Conservation (phyloP, 2,888 invertebrate genomes). For the Protophormia terraenovae region DNA sequence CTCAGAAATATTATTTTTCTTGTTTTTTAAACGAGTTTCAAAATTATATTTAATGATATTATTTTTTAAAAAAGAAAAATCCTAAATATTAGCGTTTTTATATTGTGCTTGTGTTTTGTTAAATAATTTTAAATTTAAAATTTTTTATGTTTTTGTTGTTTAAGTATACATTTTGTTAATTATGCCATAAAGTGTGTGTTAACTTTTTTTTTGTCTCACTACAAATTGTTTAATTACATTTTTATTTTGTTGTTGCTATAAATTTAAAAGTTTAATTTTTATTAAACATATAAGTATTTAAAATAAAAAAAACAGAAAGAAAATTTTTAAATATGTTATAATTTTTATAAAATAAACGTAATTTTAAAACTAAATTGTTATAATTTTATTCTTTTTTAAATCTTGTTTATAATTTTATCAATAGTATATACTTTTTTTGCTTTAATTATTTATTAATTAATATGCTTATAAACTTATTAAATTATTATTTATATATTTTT, state of each 20-base stretch:
- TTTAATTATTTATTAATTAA: conserved; percentile 46
- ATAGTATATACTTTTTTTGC: conserved; percentile 55
- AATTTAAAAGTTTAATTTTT: conserved; percentile 19
- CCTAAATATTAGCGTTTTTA: conserved; percentile 25
- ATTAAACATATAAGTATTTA: not conserved
- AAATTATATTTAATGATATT: conserved; percentile 7
- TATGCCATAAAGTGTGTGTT: conserved; percentile 71
- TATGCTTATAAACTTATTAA: conserved; percentile 58
- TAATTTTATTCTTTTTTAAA: conserved; percentile 8
- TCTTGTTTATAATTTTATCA: conserved; percentile 42
- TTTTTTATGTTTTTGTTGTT: conserved; percentile 10
- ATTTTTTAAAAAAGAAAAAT: conserved; percentile 6
- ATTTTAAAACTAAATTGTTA: conserved; percentile 38
- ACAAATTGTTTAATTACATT: conserved; percentile 61
- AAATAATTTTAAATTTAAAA: conserved; percentile 39
- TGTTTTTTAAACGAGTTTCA: not conserved
- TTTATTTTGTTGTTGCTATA: conserved; percentile 8
- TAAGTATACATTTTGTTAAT: conserved; percentile 72
- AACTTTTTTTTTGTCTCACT: conserved; percentile 72
- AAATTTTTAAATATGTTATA: conserved; percentile 15
- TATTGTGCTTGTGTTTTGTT: conserved; percentile 41
- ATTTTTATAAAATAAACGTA: conserved; percentile 38
- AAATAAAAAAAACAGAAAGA: conserved; percentile 24
- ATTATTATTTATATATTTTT: conserved; percentile 37
- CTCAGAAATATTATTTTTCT: not conserved